Evolutionary conservation across 2,888 invertebrate genomes (phyloP), one percentile per base, ranked within the genome.

Genomic region (Cataglyphis altisquamis): DNA sequence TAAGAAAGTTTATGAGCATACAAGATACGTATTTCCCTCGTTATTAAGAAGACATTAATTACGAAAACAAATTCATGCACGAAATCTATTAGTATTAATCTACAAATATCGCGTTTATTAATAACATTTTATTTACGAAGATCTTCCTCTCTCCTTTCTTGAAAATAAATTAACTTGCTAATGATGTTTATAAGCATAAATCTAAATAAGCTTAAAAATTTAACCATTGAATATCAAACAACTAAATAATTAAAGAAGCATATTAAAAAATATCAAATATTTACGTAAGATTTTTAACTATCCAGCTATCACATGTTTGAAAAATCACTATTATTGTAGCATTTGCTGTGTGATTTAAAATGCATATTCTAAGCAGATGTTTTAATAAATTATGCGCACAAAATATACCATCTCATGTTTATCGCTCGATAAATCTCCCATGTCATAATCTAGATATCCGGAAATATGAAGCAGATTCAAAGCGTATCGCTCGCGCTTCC

Each of bases 1-100:
- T 68, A 77, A 57, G 77, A 77, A 67, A 77, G 68, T 77, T 77
- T 77, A 77, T 29, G 68, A 67, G 29, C 77, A 3, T n/a, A 55
- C 15, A 12, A 52, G 57, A 41, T 29, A 55, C 52, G 39, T n/a
- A 55, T 41, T 75, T 64, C 74, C 74, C 39, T 32, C 41, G n/a
- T 77, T 67, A 77, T 57, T 77, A 67, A 67, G 52, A 55, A 1
- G 67, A 67, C 57, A 21, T 15, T 68, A 77, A 77, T 77, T 57
- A 18, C 29, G 57, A 68, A 67, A 15, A 21, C 21, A 29, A 57
- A 25, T 67, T 77, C 32, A 41, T 32, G n/a, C 41, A n/a, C 21
- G 3, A 41, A 41, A 21, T 29, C 52, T 55, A 55, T 66, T 67
- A 32, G 68, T 29, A 21, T 77, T 25, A 32, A 67, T 29, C 29